Percentiles rank a stretch among this genome's conserved stretches.
These are phyloP conservation scores for Conchocele bisecta DNA, from an alignment of 2,888 invertebrate species.

Conservation along the genomic window DNA sequence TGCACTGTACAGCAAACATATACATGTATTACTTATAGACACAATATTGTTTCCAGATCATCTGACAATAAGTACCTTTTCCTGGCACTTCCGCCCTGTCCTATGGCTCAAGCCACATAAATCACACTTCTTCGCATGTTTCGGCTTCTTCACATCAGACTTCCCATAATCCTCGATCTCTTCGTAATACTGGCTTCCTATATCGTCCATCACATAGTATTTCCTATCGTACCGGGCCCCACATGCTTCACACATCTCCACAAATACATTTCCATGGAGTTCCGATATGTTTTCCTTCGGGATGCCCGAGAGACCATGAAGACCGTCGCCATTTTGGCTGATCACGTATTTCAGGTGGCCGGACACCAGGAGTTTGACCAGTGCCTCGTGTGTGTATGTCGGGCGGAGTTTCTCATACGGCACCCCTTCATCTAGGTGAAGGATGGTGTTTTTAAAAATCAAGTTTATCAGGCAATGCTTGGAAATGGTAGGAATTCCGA, in stretches of 20 bases:
- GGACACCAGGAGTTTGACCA: constrained; percentile 64
- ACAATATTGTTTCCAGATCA: too few relatives aligned
- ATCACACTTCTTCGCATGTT: constrained; percentile 69
- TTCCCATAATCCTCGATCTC: constrained; percentile 73
- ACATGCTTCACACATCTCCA: constrained; percentile 76
- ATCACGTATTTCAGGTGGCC: constrained; percentile 71
- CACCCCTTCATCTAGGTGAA: constrained; percentile 67
- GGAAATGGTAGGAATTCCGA: too few relatives aligned
- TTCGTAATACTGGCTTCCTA: constrained; percentile 73
- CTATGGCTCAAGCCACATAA: constrained; percentile 73
- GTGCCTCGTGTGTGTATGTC: constrained; percentile 78
- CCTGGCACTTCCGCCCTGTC: constrained; percentile 74
- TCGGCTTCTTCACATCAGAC: constrained; percentile 66
- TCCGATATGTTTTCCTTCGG: constrained; percentile 68
- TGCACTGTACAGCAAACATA: too few relatives aligned
- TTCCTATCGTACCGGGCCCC: constrained; percentile 61
- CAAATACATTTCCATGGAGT: constrained; percentile 79
- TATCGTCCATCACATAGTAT: constrained; percentile 74
- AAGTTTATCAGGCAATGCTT: too few relatives aligned
- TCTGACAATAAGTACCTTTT: constrained; percentile 65
- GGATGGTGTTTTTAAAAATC: too few relatives aligned
- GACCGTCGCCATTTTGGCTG: constrained; percentile 79
- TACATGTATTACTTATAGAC: too few relatives aligned
- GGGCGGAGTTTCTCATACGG: constrained; percentile 75
- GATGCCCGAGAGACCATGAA: constrained; percentile 74